Percentiles rank a stretch among this genome's conserved stretches.
Conservation (phyloP, 2,113 vertebrate genomes). For the Maccullochella peelii region DNA sequence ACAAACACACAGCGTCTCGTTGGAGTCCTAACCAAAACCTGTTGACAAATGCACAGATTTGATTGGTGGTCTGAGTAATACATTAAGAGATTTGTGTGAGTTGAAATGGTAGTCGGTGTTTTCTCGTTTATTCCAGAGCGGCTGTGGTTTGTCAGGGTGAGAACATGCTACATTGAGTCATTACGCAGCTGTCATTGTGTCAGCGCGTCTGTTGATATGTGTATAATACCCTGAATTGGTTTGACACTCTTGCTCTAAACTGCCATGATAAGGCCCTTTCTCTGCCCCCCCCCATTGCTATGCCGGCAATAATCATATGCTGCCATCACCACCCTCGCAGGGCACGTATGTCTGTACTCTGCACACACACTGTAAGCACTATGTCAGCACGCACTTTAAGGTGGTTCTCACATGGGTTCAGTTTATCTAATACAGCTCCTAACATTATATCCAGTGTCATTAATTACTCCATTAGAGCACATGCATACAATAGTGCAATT, state of each 20-base stretch:
- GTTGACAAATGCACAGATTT: conserved; percentile 25
- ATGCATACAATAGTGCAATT: conserved; percentile 35
- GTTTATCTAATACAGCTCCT: conserved; percentile 40
- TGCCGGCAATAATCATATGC: conserved; percentile 25
- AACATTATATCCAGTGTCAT: conserved; percentile 50
- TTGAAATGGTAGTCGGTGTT: conserved; percentile 17
- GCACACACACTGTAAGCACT: conserved; percentile 64
- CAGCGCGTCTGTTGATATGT: conserved; percentile 53
- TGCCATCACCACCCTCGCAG: conserved; percentile 44
- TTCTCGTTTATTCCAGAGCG: conserved; percentile 9
- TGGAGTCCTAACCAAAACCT: conserved; percentile 15
- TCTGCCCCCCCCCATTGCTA: conserved; percentile 10
- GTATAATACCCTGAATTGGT: conserved; percentile 65
- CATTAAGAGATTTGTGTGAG: conserved; percentile 25
- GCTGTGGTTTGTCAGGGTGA: conserved; percentile 53
- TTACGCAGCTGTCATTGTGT: conserved; percentile 50
- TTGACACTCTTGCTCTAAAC: conserved; percentile 65
- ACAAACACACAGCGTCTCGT: conserved; percentile 38
- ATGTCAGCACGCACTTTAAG: conserved; percentile 55
- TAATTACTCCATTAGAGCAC: conserved; percentile 37
- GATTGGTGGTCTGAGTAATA: conserved; percentile 35
- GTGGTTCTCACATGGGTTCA: conserved; percentile 52
- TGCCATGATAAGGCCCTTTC: conserved; percentile 27
- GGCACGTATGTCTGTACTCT: conserved; percentile 65
- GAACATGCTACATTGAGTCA: conserved; percentile 48